These are phyloP conservation scores for Zonotrichia albicollis DNA, from an alignment of 2,797 vertebrate species.

Conservation along the genomic window DNA sequence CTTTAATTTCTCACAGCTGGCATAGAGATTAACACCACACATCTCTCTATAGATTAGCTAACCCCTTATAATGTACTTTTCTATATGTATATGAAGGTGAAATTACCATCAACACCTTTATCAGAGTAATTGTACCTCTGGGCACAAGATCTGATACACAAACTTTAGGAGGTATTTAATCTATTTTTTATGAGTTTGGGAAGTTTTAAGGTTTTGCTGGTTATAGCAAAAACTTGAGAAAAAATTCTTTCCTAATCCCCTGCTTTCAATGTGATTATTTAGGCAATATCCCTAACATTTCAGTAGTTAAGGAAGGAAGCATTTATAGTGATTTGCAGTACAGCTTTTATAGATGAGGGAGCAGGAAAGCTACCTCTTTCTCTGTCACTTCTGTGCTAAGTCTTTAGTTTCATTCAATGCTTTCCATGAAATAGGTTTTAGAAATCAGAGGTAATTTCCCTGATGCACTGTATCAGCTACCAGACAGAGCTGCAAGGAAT, in stretches of 20 bases:
- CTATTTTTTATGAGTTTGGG: not conserved
- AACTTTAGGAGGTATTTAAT: not conserved
- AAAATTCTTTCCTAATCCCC: not conserved
- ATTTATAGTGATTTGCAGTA: not conserved
- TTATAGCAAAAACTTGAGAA: not conserved
- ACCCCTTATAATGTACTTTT: not conserved
- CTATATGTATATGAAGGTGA: not conserved
- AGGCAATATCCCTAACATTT: not conserved
- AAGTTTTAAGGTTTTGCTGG: not conserved
- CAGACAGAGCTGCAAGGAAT: constrained; percentile 12
- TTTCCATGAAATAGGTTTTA: constrained; percentile 19
- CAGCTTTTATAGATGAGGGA: not conserved
- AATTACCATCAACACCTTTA: not conserved
- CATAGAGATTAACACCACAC: not conserved
- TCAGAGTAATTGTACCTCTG: not conserved
- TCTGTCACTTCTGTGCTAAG: not conserved
- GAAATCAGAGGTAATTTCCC: constrained; percentile 41
- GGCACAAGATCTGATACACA: not conserved
- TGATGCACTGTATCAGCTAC: constrained; percentile 11
- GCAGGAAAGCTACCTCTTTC: not conserved
- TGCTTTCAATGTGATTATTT: not conserved
- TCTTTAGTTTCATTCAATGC: not conserved
- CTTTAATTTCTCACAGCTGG: not conserved
- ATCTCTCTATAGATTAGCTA: not conserved
- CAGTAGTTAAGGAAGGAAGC: not conserved